Percentiles rank a stretch among this genome's conserved stretches.
These are phyloP conservation scores for chimpanzee (Pan troglodytes) DNA, from an alignment of 2,113 vertebrate species.

Conservation along the genomic window NHGRI_mPanTro3-v2.1_pri NC_072402.2:94686501-94687000, in stretches of 20 bases:
- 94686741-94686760: background rate
- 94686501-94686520: background rate
- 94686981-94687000: background rate
- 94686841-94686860: background rate
- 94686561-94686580: background rate
- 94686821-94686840: background rate
- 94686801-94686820: background rate
- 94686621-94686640: constrained; percentile 35
- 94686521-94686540: background rate
- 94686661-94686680: background rate
- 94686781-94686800: background rate
- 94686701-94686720: background rate
- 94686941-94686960: background rate
- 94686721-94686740: constrained; percentile 5
- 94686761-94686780: background rate
- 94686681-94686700: constrained; percentile 12
- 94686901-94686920: constrained; percentile 30
- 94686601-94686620: constrained; percentile 19
- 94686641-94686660: background rate
- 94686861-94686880: background rate
- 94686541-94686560: background rate
- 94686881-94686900: background rate
- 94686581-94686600: background rate
- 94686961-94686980: background rate
- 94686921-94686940: background rate